Evolutionary conservation across 2,113 vertebrate genomes (phyloP).

Genomic region (Sigmodon hispidus): DNA sequence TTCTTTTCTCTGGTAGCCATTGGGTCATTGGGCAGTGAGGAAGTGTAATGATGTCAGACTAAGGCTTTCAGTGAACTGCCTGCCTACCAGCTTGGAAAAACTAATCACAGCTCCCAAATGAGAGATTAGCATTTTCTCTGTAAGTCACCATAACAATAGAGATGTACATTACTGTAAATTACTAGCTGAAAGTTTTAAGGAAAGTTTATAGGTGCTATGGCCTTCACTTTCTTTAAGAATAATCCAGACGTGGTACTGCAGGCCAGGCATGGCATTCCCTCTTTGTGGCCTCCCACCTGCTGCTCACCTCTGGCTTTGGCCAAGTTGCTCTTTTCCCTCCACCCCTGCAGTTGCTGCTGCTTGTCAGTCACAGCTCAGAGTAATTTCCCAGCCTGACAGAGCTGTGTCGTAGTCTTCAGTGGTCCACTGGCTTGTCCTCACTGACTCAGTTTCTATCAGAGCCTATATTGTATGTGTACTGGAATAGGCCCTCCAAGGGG

Average conservation of each 20-base stretch:
- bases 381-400: no score
- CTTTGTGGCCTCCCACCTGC: neutral
- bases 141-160: neutral
- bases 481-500: neutral
- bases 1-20: neutral
- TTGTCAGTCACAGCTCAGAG: neutral
- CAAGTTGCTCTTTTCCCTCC: accelerated
- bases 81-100: neutral
- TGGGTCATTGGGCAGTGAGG: neutral
- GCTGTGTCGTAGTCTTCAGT: accelerated
- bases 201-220: neutral
- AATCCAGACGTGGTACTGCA: neutral
- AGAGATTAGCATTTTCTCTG: neutral
- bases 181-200: neutral
- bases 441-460: neutral
- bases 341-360: neutral
- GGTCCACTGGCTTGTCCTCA: neutral
- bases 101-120: neutral
- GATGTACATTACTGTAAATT: neutral
- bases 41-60: neutral
- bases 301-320: neutral
- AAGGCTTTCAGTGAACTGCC: neutral
- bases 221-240: neutral
- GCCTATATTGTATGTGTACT: neutral
- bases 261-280: neutral